Evolutionary conservation across 1,140 invertebrate species (phyloP).

Genomic region (Plectrocnemia conspersa): DNA sequence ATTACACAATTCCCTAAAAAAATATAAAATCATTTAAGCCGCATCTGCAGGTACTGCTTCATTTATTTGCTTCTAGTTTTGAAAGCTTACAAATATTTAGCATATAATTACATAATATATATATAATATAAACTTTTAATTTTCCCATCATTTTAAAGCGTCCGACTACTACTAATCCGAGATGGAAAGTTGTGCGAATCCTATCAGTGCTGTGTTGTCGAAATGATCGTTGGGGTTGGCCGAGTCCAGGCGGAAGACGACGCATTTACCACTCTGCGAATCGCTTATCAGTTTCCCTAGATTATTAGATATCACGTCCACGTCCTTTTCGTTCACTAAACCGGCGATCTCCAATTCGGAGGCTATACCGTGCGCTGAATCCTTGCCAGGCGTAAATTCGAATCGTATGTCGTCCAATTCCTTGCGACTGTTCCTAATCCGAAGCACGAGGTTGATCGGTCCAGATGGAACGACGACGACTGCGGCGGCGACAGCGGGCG

Average conservation of each 20-base stretch:
- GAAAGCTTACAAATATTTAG: conserved; percentile 24
- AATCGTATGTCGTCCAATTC: conserved; percentile 98
- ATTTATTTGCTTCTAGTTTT: conserved; percentile 17
- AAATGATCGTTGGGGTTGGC: conserved; percentile 76
- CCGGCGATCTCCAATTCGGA: conserved; percentile 91
- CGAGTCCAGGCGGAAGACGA: conserved; percentile 62
- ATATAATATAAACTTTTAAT: no score
- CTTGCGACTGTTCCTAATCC: conserved; percentile 66
- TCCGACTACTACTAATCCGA: conserved; percentile 56
- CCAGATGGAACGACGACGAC: neutral
- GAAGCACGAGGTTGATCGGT: conserved; percentile 9
- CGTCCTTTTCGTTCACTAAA: conserved; percentile 86
- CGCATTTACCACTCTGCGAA: conserved; percentile 37
- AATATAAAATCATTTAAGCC: no score
- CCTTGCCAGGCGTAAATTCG: conserved; percentile 87
- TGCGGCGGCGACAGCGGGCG: neutral
- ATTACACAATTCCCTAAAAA: no score
- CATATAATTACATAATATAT: conserved; percentile 10
- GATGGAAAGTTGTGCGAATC: conserved; percentile 91
- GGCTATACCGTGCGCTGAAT: conserved; percentile 92
- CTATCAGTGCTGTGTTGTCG: conserved; percentile 87
- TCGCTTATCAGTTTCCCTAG: conserved; percentile 86
- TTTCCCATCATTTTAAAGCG: conserved; percentile 1
- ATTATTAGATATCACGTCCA: conserved; percentile 86
- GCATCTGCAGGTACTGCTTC: no score